Evolutionary conservation across 2,888 invertebrate genomes (phyloP), one percentile per base, ranked within the genome.

Genomic region (Laspeyria flexula): DNA sequence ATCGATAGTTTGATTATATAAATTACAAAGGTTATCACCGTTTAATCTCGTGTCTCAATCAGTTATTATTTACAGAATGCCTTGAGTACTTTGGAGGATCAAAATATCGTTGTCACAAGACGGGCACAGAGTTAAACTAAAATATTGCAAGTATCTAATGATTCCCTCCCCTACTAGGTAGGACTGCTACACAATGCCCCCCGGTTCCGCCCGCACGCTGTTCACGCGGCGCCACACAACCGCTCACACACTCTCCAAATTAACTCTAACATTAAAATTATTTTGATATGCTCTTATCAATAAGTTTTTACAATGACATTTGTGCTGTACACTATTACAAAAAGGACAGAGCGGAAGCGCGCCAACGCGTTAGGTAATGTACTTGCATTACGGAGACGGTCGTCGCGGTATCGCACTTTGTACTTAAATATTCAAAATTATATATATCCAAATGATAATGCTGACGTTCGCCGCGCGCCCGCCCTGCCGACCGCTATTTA

Each of bases 211-310:
- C 65, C 56, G 65, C 59, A 54, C 60, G 56, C 38, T 60, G 43
- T 23, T 57, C 47, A 45, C 70, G 60, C 66, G 68, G 67, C 70
- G 62, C 57, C 71, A 67, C 66, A 67, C 74, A 65, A 69, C 68
- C 71, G 70, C 62, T 75, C 74, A 77, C 79, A 75, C 73, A 71
- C 79, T 73, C 76, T 79, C 74, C 74, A 84, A 85, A 85, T 85
- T 88, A 88, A 77, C 44, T 74, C 88, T 88, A 89, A 86, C 79
- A 84, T 85, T 90, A 89, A 79, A 86, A 86, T 86, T 90, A 88
- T 78, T 83, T 83, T 90, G 90, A 90, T 90, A 90, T 90, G 90
- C 90, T 85, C 90, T 90, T 90, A 90, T 81, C 75, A 83, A 83
- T 87, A 88, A 74, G 75, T 82, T 86, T 84, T 86, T 90, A 90